A percentile compares a stretch with the other conserved stretches of the same genome.
phyloP scores from a whole-genome alignment of 1,140 invertebrate genomes.

The Oreohelix idahoensis region DNA sequence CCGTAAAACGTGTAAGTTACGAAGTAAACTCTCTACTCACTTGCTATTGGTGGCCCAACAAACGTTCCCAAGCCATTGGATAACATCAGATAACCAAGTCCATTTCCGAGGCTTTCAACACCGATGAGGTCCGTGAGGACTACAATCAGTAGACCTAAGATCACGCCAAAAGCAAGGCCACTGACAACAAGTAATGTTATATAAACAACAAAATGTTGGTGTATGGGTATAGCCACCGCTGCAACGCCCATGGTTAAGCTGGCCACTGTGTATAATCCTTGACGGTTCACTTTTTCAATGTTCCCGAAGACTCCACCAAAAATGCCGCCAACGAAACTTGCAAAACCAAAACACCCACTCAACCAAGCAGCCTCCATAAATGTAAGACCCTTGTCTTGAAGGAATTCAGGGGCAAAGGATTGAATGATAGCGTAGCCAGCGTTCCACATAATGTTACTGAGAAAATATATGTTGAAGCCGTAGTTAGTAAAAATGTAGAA shows the following conservation, averaged over 20 bases:
- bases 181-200: slow-evolving; percentile 42
- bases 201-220: slow-evolving; percentile 43
- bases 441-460: slow-evolving; percentile 67
- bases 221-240: slow-evolving; percentile 42
- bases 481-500: slow-evolving; percentile 54
- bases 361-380: slow-evolving; percentile 52
- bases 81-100: slow-evolving; percentile 64
- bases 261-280: slow-evolving; percentile 51
- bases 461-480: slow-evolving; percentile 60
- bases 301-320: slow-evolving; percentile 60
- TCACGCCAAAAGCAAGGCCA: slow-evolving; percentile 60
- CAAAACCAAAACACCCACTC: slow-evolving; percentile 52
- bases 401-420: slow-evolving; percentile 57
- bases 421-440: slow-evolving; percentile 52
- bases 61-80: slow-evolving; percentile 65
- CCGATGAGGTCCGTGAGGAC: slow-evolving; percentile 62
- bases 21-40: slow-evolving; percentile 45
- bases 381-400: slow-evolving; percentile 45
- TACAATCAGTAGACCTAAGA: slow-evolving; percentile 61
- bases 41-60: slow-evolving; percentile 62
- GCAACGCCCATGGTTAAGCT: slow-evolving; percentile 52
- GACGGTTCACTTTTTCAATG: slow-evolving; percentile 47
- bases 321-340: slow-evolving; percentile 56
- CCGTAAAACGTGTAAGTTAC: too few relatives aligned
- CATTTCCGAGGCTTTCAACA: slow-evolving; percentile 53